Conservation (phyloP, 2,797 vertebrate species). For the Tenualosa ilisha region DNA sequence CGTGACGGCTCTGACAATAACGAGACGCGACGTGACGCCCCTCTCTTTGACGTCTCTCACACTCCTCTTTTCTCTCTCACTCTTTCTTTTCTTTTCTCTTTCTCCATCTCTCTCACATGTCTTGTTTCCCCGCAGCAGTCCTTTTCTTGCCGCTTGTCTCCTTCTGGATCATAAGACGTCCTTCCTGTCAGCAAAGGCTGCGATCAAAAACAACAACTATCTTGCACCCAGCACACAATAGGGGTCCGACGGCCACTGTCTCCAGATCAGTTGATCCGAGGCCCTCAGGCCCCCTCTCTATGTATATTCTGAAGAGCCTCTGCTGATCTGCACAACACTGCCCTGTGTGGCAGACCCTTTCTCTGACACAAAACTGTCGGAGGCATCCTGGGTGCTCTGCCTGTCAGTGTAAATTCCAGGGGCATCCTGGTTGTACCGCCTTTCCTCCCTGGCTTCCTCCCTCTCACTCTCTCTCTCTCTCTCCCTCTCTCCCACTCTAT, state of each 20-base stretch:
- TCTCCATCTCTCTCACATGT: conserved; percentile 26
- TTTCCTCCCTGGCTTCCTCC: neutral
- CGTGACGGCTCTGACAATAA: conserved; percentile 41
- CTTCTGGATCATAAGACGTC: neutral
- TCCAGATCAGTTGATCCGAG: neutral
- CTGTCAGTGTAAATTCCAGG: neutral
- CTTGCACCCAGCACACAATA: neutral
- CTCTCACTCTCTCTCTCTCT: neutral
- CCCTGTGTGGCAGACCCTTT: neutral
- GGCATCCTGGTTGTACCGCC: neutral
- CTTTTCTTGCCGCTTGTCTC: neutral
- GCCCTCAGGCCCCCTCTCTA: neutral
- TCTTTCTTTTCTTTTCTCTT: neutral
- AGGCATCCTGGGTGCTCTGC: neutral
- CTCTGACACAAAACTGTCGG: neutral
- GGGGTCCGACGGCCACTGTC: neutral
- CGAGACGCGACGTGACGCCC: conserved; percentile 23
- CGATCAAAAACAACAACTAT: neutral
- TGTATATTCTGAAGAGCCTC: neutral
- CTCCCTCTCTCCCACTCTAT: neutral
- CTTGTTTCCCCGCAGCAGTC: neutral
- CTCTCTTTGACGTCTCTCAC: neutral
- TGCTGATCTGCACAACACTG: neutral
- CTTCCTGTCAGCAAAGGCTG: neutral
- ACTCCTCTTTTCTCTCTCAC: neutral